phyloP scores from a whole-genome alignment of 2,113 vertebrate species.

The Antidorcas marsupialis region DNA sequence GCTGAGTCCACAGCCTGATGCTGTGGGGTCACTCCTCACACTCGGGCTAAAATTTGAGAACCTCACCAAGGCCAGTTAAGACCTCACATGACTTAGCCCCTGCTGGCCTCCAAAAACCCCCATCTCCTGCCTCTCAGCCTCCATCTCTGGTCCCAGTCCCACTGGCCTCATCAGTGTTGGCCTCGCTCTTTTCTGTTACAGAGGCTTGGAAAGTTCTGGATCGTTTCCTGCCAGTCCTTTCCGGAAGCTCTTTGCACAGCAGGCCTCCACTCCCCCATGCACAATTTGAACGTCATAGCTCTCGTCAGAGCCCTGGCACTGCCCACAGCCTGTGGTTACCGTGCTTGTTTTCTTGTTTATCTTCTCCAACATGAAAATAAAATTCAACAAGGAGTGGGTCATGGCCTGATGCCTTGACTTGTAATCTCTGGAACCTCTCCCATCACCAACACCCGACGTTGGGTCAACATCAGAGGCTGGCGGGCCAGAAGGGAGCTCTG shows the following conservation, averaged over 20 bases:
- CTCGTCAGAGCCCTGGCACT: neutral
- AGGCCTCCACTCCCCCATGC: neutral
- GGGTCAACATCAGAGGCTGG: neutral
- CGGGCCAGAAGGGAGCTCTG: rapidly evolving
- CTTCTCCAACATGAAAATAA: neutral
- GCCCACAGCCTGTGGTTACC: neutral
- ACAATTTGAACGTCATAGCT: neutral
- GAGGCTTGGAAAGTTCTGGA: neutral
- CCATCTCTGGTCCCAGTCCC: neutral
- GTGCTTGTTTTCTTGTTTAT: neutral
- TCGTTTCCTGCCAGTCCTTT: neutral
- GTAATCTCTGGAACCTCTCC: too few relatives aligned
- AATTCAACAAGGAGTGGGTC: neutral
- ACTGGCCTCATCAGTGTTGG: rapidly evolving
- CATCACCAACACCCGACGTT: rapidly evolving
- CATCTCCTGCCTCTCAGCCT: rapidly evolving
- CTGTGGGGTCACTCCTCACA: too few relatives aligned
- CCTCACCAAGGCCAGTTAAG: neutral
- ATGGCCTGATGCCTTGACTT: neutral
- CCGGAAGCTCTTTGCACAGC: neutral
- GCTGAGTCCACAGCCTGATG: neutral
- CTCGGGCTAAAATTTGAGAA: neutral
- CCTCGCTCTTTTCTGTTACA: neutral
- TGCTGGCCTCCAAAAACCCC: neutral
- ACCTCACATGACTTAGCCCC: neutral